Evolutionary conservation across 2,113 vertebrate species (phyloP), one percentile per base, ranked within the genome.

Genomic region (Tiliqua scincoides): DNA sequence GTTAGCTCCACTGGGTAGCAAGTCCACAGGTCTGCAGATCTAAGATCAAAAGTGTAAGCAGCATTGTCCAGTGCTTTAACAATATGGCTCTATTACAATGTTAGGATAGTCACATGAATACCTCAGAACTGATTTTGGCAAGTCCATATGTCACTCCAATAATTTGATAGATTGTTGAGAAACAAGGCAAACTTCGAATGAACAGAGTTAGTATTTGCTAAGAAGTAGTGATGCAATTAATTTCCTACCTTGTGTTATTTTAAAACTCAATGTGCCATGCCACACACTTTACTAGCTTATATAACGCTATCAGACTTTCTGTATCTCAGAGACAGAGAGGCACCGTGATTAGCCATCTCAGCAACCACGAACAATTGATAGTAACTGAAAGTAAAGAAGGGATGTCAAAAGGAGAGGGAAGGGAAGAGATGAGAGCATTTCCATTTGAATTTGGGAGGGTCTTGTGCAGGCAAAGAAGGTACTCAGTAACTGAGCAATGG

Each of bases 141-240:
- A n/a, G 27, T 20, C 20, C 8, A 52, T 5, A 63, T 84, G 81
- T 67, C 81, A 87, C 32, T 81, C 3, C 21, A 70, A 20, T 81
- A 48, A 84, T 11, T 85, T 88, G 68, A 21, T 40, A 1, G 40
- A 48, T 68, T 72, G 40, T 40, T 79, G 37, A 73, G 40, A 88
- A 84, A 87, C 0, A 62, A 1, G n/a, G n/a, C 77, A 92, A 86
- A 89, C 83, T 85, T 68, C 3, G 88, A 90, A 63, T 85, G 80
- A 89, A 18, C 84, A 74, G 25, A 89, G 70, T 87, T 74, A 87
- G 61, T 79, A 43, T 72, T 83, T 93, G 77, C 68, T 40, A 90
- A 40, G 70, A 89, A 71, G 86, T 82, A 89, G 62, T 82, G 65
- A 27, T 65, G 61, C 90, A 89, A 94, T 94, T 93, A 92, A 88